Base-by-base conservation (phyloP, 2,888 invertebrate species). In the Tetanocera ferruginea region DNA sequence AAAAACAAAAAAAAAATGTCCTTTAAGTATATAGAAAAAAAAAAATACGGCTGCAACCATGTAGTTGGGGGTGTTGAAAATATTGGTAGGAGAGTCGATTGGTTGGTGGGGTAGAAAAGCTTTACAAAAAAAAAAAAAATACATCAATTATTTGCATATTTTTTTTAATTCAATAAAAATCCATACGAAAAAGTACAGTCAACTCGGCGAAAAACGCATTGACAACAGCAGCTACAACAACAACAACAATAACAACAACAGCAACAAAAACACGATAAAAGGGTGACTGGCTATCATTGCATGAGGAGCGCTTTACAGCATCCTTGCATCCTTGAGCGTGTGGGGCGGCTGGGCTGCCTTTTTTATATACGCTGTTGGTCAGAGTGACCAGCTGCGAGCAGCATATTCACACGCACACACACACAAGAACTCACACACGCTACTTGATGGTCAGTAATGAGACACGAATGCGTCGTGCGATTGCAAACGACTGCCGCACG, bases 121-220 rank as follows among this genome's bases (percentile, higher is more conserved):
- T n/a, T n/a, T n/a, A n/a, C n/a, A n/a, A n/a, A n/a, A n/a, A 3
- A 43, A 37, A 43, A 43, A 43, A 43, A 43, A 6, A 43, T 11
- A 2, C 43, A 43, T 11, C 17, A 72, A 11, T n/a, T 60, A 37
- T 72, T 57, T n/a, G 34, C 14, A 5, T 37, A 19, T 69, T 55
- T 71, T 57, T 73, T 73, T 19, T 37, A 64, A 49, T 64, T 62
- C 51, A 64, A 74, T 74, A 62, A 74, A 74, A 62, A 64, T 62
- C 25, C 74, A 49, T 78, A 73, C 78, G 82, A 76, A 84, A 84
- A 86, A 86, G 86, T 86, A 86, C 86, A 86, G 86, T 87, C 85
- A 86, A 85, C 84, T 84, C 86, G 83, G 23, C 55, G 60, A 72
- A 60, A 60, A 72, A 74, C 62, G 74, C 74, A 74, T 49, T 64